Percentiles rank a stretch among this genome's conserved stretches.
phyloP scores from a whole-genome alignment of 2,113 vertebrate genomes.

The Anhinga anhinga region DNA sequence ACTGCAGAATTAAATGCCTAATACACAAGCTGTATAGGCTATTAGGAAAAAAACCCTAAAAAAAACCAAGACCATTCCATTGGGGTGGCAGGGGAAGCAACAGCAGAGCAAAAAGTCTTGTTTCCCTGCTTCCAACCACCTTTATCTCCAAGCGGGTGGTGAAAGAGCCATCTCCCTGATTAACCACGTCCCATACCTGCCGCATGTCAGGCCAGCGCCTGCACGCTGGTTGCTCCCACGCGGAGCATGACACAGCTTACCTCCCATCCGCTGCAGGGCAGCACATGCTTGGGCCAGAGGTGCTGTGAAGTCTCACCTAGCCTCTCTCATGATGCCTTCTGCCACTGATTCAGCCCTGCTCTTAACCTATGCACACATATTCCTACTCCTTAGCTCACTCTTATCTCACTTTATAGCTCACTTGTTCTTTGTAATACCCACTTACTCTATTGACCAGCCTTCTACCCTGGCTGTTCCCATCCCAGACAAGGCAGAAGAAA shows the following conservation, averaged over 20 bases:
- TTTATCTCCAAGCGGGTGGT: background rate
- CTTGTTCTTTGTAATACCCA: rapidly evolving
- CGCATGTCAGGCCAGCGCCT: rapidly evolving
- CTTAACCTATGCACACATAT: background rate
- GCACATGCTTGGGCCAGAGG: rapidly evolving
- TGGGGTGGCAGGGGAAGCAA: background rate
- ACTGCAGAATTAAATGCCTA: background rate
- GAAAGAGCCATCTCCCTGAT: background rate
- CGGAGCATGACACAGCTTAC: background rate
- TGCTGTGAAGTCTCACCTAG: background rate
- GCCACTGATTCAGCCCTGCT: background rate
- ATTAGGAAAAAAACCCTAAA: background rate
- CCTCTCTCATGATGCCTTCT: background rate
- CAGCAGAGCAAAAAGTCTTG: background rate
- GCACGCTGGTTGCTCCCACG: background rate
- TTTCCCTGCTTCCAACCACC: background rate
- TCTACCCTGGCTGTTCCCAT: rapidly evolving
- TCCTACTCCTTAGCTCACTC: background rate
- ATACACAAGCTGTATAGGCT: background rate
- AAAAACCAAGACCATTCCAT: background rate
- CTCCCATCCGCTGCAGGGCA: too few species aligned
- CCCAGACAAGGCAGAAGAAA: background rate
- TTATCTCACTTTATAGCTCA: background rate
- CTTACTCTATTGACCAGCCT: background rate
- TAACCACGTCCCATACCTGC: too few species aligned